Conservation (phyloP, 2,113 vertebrate genomes). For the Ammospiza nelsoni region DNA sequence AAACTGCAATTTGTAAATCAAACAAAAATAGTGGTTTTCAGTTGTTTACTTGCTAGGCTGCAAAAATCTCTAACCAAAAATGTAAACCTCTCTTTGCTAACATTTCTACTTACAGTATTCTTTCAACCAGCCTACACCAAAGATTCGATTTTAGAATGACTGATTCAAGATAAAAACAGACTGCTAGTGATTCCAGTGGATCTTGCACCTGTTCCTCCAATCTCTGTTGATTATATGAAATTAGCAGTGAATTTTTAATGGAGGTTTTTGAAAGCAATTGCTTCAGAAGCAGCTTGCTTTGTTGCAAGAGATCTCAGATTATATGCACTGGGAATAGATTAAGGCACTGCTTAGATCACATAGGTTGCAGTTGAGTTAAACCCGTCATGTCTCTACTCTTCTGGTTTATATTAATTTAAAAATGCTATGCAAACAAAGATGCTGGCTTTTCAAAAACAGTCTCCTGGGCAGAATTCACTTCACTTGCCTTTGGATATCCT, state of each 20-base stretch:
- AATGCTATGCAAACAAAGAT: background rate
- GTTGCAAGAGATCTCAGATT: background rate
- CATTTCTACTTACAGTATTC: background rate
- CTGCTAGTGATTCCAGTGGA: background rate
- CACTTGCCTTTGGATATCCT: background rate
- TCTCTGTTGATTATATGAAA: constrained; percentile 18
- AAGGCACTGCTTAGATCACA: background rate
- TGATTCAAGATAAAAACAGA: background rate
- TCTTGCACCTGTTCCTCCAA: background rate
- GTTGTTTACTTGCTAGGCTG: background rate
- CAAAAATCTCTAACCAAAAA: background rate
- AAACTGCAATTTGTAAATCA: constrained; percentile 15
- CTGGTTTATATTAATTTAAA: background rate
- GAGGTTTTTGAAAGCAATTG: background rate
- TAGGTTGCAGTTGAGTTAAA: background rate
- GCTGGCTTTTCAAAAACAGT: background rate
- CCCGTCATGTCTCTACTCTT: background rate
- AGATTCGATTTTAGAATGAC: background rate
- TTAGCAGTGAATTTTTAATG: constrained; percentile 35
- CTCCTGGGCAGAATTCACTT: background rate
- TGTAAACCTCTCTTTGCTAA: background rate
- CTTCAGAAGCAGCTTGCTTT: constrained; percentile 28
- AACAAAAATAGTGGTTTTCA: background rate
- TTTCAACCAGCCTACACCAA: background rate
- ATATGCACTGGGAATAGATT: background rate